Conservation (phyloP, 2,888 invertebrate species). For the Pristionchus maxplancki region DNA sequence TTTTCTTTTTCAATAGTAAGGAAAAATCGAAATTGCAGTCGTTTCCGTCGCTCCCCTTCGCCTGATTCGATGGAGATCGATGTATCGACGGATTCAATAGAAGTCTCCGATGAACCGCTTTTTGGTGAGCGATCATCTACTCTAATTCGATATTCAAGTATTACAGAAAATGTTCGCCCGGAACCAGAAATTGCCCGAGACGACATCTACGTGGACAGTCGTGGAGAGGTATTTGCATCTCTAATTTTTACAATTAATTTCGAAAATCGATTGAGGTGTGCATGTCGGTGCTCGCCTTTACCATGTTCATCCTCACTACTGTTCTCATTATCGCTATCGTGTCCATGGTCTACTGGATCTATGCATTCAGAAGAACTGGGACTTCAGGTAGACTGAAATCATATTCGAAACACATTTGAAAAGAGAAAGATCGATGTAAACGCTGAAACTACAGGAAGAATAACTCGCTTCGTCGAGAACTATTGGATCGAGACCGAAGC, state of each 20-base stretch:
- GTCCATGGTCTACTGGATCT: constrained; percentile 41
- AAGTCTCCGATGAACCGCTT: constrained; percentile 64
- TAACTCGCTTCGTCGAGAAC: constrained; percentile 24
- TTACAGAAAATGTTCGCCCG: background rate
- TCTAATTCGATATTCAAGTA: too few relatives aligned
- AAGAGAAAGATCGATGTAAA: too few relatives aligned
- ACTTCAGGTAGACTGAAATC: background rate
- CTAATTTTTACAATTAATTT: background rate
- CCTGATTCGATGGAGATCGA: constrained; percentile 57
- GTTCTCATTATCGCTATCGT: constrained; percentile 35
- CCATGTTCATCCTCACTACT: background rate
- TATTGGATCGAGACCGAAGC: constrained; percentile 39
- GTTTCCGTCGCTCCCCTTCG: constrained; percentile 27
- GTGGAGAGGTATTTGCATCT: constrained; percentile 1
- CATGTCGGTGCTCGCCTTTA: constrained; percentile 16
- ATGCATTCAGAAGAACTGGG: constrained; percentile 28
- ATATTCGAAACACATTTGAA: too few relatives aligned
- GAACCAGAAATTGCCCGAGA: background rate
- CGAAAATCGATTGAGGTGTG: constrained; percentile 3
- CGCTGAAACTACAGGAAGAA: constrained; percentile 26
- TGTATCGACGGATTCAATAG: constrained; percentile 61
- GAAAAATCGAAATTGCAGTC: background rate
- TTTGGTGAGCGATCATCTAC: too few relatives aligned
- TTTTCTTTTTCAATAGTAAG: too few relatives aligned
- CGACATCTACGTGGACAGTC: background rate